Base-by-base conservation (phyloP, 1,140 invertebrate genomes). In the Camponotus pennsylvanicus region DNA sequence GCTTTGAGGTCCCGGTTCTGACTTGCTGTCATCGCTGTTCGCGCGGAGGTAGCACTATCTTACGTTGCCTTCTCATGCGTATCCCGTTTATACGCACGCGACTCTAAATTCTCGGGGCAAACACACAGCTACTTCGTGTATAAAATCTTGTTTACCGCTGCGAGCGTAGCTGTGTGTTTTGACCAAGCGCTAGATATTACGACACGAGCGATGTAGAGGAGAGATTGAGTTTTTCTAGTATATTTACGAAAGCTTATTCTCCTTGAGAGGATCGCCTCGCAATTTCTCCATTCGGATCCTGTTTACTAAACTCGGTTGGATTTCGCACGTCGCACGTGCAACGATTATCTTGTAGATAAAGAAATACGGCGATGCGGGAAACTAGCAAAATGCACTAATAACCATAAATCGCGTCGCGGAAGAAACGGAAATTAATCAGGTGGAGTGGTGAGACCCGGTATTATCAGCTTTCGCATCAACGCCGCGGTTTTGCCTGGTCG, bases 391-490 rank as follows among this genome's bases (percentile, higher is more conserved):
- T 52, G 49, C 32, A 61, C 75, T 77, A 78, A 85, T 85, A 85
- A 79, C 57, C 71, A 70, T 85, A 85, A 89, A 90, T 90, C 79
- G 76, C 15, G 11, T 66, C 55, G 73, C 69, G 32, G 63, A 45
- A 73, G 89, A 79, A 86, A 88, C 55, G 86, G 90, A 86, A 91
- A 92, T 92, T 92, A 91, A 92, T 92, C 90, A 88, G 85, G 57
- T 79, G 73, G 75, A 90, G 87, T 88, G 90, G 85, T 73, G 89
- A 89, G 76, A 85, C 84, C 69, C 34, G 63, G 84, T 88, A 91
- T 92, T 92, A 92, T 92, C 89, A 88, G 91, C 78, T 90, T 89
- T 90, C 89, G 63, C 86, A 90, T 92, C 90, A 88, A 86, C 85
- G 57, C 79, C 80, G 89, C 71, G 89, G 90, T 90, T 91, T 90